A percentile compares a stretch with the other conserved stretches of the same genome.
Conservation (phyloP, 2,888 invertebrate genomes). For the Ophonus ardosiacus region DNA sequence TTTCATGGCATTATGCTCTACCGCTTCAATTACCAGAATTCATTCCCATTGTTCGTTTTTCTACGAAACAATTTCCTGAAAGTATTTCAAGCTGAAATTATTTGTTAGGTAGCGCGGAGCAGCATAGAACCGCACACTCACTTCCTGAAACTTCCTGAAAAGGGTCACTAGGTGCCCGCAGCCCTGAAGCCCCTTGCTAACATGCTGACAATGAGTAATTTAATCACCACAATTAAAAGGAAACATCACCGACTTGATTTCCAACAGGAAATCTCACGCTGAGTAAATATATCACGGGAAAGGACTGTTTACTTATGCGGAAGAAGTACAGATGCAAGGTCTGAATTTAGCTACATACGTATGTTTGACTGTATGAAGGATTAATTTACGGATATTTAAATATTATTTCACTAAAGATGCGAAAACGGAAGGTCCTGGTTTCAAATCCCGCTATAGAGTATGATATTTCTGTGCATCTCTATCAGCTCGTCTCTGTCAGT, state of each 20-base stretch:
- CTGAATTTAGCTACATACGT: not conserved
- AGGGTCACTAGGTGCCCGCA: conserved; percentile 33
- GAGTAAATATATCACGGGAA: not conserved
- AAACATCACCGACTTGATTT: conserved; percentile 16
- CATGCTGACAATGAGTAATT: conserved; percentile 34
- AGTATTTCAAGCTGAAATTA: conserved; percentile 34
- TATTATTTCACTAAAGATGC: not conserved
- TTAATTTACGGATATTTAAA: not conserved
- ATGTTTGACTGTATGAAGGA: not conserved
- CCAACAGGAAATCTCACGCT: not conserved
- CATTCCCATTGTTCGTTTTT: not conserved
- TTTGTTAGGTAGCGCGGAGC: conserved; percentile 10
- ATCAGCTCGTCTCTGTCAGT: no score
- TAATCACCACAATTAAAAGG: conserved; percentile 36
- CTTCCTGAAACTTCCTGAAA: conserved; percentile 28
- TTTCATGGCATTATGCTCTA: not conserved
- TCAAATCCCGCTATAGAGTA: not conserved
- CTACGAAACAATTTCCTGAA: conserved; percentile 2
- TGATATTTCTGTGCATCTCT: not conserved
- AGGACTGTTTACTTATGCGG: not conserved
- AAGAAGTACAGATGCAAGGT: not conserved
- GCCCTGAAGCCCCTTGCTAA: not conserved
- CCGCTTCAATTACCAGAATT: not conserved
- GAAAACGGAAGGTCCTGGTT: no score
- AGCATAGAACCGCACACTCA: conserved; percentile 15